Base-by-base conservation (phyloP, 2,797 vertebrate genomes). In the Phrynocephalus vlangalii region DNA sequence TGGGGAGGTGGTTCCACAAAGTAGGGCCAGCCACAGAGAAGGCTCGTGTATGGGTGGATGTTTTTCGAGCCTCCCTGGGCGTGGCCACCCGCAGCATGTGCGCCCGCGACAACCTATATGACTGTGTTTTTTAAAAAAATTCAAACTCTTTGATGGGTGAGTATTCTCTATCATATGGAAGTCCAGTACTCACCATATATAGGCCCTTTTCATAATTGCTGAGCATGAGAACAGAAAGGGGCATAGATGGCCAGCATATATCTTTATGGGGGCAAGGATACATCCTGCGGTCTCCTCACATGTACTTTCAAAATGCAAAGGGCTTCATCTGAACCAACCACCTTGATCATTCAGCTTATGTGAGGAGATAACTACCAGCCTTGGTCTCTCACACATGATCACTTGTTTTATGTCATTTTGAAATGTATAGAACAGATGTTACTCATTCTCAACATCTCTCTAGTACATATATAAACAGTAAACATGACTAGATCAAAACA, bases 401-500 rank as follows among this genome's bases (percentile, higher is more conserved):
- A 84, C 10, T 56, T 83, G 24, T 84, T 56, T 72, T 83, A 6
- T 60, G 6, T 75, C 30, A 15, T 22, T 73, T 84, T 84, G 33
- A 86, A 63, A 73, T 81, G 33, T 33, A 81, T 48, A 60, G 33
- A 73, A 80, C 77, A 86, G 18, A 72, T 80, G 9, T 44, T 80
- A 15, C 44, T 16, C 52, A 86, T n/a, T 63, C 68, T 73, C 50
- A 63, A 50, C n/a, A 6, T 1, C 5, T 20, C 33, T 81, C 15
- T 7, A n/a, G 56, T 73, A 44, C 3, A 44, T n/a, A 44, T 81
- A 72, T 28, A 79, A 28, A 30, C 44, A 70, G 60, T 28, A 79
- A 28, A 30, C 44, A 70, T 33, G 56, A 5, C 20, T 81, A n/a
- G 33, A 81, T 86, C 70, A 48, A 70, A 73, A 71, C 9, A 56